Conservation (phyloP, 2,113 vertebrate genomes). For the Tetrao urogallus region DNA sequence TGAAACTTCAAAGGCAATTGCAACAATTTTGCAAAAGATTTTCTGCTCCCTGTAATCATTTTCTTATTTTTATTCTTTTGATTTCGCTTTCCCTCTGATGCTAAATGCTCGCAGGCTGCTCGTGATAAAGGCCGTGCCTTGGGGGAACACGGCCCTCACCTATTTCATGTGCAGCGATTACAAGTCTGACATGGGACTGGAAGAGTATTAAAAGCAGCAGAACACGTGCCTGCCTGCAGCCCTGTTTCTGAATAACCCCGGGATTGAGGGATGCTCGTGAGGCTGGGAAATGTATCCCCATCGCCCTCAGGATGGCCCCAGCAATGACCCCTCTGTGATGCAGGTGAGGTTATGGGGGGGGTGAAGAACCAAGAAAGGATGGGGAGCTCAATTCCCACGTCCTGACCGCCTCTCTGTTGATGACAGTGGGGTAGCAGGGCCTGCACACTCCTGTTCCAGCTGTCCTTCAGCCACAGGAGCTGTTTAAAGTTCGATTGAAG, state of each 20-base stretch:
- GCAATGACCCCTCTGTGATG: no score
- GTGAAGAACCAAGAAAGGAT: background rate
- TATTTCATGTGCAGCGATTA: background rate
- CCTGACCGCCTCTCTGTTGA: no score
- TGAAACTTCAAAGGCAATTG: constrained; percentile 40
- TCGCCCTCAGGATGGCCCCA: fast-evolving
- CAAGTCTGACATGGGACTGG: fast-evolving
- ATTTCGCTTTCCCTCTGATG: constrained; percentile 10
- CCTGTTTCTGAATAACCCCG: background rate
- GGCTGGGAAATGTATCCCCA: background rate
- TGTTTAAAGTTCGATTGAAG: background rate
- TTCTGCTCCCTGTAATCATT: background rate
- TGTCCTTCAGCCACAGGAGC: background rate
- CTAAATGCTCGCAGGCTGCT: background rate
- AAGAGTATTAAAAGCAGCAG: background rate
- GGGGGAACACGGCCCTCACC: background rate
- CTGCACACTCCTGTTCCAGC: fast-evolving
- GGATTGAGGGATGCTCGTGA: no score
- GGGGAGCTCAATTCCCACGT: fast-evolving
- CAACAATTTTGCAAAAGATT: background rate
- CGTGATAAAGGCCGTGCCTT: background rate
- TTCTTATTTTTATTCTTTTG: constrained; percentile 31
- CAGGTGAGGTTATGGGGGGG: fast-evolving
- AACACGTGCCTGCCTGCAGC: fast-evolving
- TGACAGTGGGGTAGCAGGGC: background rate